A percentile compares a stretch with the other conserved stretches of the same genome.
These are phyloP conservation scores for Eunapius fragilis DNA, from an alignment of 37 sponge, comb jelly and placozoan genomes.

Conservation along the genomic window DNA sequence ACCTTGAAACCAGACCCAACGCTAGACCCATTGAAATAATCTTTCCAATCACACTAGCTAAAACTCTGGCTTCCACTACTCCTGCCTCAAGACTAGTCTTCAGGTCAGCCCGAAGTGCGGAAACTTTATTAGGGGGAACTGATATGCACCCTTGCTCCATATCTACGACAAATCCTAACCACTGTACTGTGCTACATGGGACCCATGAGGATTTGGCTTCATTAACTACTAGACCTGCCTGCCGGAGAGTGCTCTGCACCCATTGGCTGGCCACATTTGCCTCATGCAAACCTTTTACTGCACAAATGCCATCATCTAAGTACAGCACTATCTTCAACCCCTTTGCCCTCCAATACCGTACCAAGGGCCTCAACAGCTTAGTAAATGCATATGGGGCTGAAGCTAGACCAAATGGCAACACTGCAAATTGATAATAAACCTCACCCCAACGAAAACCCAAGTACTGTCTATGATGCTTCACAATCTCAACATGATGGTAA, in stretches of 20 bases:
- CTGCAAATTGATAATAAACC: constrained; percentile 18
- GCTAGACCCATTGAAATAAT: constrained; percentile 30
- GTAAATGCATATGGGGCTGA: constrained; percentile 45
- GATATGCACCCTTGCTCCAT: neutral
- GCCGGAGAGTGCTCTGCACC: neutral
- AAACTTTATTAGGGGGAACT: constrained; percentile 16
- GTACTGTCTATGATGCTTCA: constrained; percentile 6
- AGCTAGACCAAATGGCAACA: constrained; percentile 46
- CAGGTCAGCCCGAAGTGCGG: neutral
- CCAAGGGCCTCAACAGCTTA: constrained; percentile 34
- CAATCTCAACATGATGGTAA: constrained; percentile 41
- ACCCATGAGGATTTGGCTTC: constrained; percentile 16
- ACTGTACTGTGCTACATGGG: neutral
- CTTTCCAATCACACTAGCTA: constrained; percentile 37
- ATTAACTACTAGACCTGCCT: constrained; percentile 17
- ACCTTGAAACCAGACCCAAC: neutral
- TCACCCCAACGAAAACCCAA: constrained; percentile 37
- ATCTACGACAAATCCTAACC: constrained; percentile 14
- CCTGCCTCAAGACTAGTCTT: neutral
- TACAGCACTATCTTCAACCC: constrained; percentile 36
- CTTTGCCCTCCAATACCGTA: constrained; percentile 22
- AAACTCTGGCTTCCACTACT: neutral
- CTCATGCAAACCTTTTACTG: neutral
- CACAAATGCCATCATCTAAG: constrained; percentile 49
- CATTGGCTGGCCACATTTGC: neutral